Evolutionary conservation across 2,113 vertebrate species (phyloP).

Genomic region (Bubo blakistoni): DNA sequence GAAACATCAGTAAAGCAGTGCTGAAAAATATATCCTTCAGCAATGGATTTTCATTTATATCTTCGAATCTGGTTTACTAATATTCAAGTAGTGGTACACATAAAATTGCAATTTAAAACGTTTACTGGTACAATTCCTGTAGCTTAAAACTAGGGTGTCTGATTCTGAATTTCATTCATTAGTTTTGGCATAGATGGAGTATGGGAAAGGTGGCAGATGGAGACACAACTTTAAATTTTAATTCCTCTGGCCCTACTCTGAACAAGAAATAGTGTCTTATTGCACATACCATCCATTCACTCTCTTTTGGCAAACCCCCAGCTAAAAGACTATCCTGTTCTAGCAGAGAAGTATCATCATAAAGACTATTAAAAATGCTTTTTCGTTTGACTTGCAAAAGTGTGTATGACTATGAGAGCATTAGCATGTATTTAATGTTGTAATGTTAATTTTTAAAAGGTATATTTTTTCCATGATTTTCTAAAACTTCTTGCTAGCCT

Average conservation of each 20-base stretch:
- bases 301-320: background rate
- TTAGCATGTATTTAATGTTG: background rate
- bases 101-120: background rate
- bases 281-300: background rate
- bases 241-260: background rate
- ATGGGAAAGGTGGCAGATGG: background rate
- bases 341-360: background rate
- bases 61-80: background rate
- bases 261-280: background rate
- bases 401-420: background rate
- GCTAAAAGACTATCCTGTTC: background rate
- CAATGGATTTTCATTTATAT: background rate
- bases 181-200: background rate
- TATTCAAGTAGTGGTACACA: background rate
- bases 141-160: background rate
- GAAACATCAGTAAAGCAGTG: background rate
- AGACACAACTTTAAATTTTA: background rate
- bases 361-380: background rate
- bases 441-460: background rate
- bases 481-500: background rate
- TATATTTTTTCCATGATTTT: accelerated
- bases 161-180: background rate
- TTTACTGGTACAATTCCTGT: background rate
- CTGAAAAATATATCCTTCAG: background rate
- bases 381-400: background rate